phyloP scores from a whole-genome alignment of 2,797 vertebrate species.

The Pangasius mekongensis region DNA sequence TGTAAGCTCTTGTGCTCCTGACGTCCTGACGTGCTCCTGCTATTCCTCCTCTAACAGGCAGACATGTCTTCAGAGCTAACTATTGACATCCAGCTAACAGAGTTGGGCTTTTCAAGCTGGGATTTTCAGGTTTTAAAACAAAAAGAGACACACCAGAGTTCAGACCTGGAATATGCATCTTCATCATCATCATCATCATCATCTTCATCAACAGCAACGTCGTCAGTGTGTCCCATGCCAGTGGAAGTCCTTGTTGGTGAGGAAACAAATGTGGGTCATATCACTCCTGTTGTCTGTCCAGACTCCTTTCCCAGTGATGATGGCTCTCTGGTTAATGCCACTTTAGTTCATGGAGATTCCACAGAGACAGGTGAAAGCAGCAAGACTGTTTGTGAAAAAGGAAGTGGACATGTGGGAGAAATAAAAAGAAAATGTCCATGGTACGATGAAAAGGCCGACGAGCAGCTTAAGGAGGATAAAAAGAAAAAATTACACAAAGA shows the following conservation, averaged over 20 bases:
- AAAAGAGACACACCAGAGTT: constrained; percentile 45
- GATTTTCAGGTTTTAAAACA: constrained; percentile 49
- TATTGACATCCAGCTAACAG: constrained; percentile 78
- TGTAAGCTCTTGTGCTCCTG: background rate
- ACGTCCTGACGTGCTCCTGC: background rate
- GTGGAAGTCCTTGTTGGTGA: background rate
- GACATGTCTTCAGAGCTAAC: constrained; percentile 78
- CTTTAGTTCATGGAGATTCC: background rate
- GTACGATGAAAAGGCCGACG: background rate
- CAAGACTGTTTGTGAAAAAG: background rate
- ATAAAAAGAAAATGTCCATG: background rate
- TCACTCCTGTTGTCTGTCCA: background rate
- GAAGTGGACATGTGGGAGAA: background rate
- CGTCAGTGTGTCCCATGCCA: background rate
- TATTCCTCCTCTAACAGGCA: background rate
- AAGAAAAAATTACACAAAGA: background rate
- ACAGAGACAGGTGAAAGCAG: background rate
- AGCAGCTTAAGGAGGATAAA: background rate
- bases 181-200: constrained; percentile 10
- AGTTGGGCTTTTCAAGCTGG: constrained; percentile 72
- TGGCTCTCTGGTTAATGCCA: background rate
- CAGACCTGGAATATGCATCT: constrained; percentile 13
- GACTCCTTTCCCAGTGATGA: background rate
- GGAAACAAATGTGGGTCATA: background rate
- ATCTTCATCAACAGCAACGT: too few species aligned